Conservation (phyloP, 35 echinoderm and acorn worm genomes). For the Apostichopus californicus region DNA sequence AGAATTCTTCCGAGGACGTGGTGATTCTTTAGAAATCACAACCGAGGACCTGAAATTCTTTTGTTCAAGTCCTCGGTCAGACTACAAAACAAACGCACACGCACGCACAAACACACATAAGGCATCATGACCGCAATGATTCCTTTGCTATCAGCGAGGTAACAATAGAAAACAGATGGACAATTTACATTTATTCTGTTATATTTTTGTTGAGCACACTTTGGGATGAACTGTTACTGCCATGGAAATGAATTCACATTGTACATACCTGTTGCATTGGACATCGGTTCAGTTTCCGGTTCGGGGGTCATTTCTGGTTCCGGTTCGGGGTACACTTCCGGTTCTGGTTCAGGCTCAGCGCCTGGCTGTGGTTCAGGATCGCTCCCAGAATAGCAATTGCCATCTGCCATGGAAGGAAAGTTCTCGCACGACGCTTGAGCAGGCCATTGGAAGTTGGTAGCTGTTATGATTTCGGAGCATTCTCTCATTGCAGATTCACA, state of each 20-base stretch:
- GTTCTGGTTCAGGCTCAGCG: background rate
- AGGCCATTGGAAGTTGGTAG: background rate
- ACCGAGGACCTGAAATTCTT: too few relatives aligned
- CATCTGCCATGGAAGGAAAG: conserved; percentile 16
- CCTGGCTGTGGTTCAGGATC: background rate
- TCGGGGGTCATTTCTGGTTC: conserved; percentile 10
- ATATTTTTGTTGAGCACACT: too few relatives aligned
- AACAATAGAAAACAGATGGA: too few relatives aligned
- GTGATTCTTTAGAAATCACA: too few relatives aligned
- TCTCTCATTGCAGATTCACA: conserved; percentile 11
- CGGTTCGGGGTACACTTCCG: conserved; percentile 23
- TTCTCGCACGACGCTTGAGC: background rate
- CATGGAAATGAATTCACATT: background rate
- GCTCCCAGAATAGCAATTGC: background rate
- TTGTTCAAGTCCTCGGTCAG: too few relatives aligned
- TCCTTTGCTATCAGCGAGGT: too few relatives aligned
- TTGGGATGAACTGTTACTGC: background rate
- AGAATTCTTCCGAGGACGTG: too few relatives aligned
- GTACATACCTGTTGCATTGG: background rate
- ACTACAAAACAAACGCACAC: too few relatives aligned
- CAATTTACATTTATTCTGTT: too few relatives aligned
- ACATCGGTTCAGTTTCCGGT: conserved; percentile 20
- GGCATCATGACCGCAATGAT: too few relatives aligned
- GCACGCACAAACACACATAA: too few relatives aligned
- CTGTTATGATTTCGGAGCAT: background rate